Evolutionary conservation across 1,140 invertebrate species (phyloP).

Genomic region (Brachionus koreanus): DNA sequence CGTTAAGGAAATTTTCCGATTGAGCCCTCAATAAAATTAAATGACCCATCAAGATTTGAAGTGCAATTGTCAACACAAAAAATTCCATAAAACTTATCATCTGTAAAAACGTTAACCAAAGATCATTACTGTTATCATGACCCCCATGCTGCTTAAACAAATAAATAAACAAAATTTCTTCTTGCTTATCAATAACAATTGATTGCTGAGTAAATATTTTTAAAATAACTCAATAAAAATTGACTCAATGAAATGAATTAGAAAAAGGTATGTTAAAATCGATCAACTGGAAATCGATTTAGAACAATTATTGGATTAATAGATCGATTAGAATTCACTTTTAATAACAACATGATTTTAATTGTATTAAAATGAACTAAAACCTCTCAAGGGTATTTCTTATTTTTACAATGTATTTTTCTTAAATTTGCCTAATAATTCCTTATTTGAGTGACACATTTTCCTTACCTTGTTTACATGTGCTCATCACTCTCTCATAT

Average conservation of each 20-base stretch:
- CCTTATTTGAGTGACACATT: not conserved
- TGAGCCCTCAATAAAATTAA: slow-evolving; percentile 1
- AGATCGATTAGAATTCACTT: slow-evolving; percentile 7
- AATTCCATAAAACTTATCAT: slow-evolving; percentile 39
- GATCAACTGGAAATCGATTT: slow-evolving; percentile 29
- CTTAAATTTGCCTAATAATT: slow-evolving; percentile 2
- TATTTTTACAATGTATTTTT: slow-evolving; percentile 1
- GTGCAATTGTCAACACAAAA: not conserved
- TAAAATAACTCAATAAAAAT: not conserved
- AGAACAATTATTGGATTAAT: slow-evolving; percentile 19
- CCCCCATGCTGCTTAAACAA: not conserved
- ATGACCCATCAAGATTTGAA: not conserved
- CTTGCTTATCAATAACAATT: not conserved
- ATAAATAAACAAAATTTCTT: slow-evolving; percentile 21
- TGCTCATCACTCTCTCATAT: slow-evolving; percentile 24
- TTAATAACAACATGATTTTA: slow-evolving; percentile 31
- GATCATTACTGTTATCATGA: slow-evolving; percentile 6
- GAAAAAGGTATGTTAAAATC: slow-evolving; percentile 37
- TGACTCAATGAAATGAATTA: not conserved
- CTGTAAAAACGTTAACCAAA: not conserved
- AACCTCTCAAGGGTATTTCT: slow-evolving; percentile 8
- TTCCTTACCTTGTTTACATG: slow-evolving; percentile 23
- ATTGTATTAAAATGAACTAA: slow-evolving; percentile 28
- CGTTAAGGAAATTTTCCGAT: not conserved
- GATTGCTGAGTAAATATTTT: slow-evolving; percentile 13